A percentile compares a stretch with the other conserved stretches of the same genome.
Evolutionary conservation across 2,113 vertebrate genomes (phyloP).

Genomic region (Nibea albiflora): DNA sequence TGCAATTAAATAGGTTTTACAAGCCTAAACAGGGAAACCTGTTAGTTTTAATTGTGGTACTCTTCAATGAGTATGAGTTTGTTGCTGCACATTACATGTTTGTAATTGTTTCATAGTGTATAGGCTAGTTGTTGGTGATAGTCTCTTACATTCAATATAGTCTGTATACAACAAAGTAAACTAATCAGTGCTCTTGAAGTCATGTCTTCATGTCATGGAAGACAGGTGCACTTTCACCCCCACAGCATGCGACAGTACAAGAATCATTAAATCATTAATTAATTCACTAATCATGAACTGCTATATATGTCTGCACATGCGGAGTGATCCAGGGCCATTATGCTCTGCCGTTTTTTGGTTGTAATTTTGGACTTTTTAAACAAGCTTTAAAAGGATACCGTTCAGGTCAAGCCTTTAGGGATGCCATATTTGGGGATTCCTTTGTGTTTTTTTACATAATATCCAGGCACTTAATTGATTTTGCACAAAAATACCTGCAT

Average conservation of each 20-base stretch:
- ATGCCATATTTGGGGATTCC: neutral
- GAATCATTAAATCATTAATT: neutral
- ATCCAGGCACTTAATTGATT: too few relatives aligned
- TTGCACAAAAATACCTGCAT: neutral
- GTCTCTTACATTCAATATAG: neutral
- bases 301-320: neutral
- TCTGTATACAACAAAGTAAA: neutral
- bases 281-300: too few relatives aligned
- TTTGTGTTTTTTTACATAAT: neutral
- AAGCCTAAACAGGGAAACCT: neutral
- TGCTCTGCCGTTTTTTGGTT: neutral
- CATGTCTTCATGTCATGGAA: neutral
- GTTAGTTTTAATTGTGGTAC: neutral
- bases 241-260: neutral
- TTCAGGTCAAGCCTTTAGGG: neutral
- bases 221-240: neutral
- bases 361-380: neutral
- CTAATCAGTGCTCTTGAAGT: neutral
- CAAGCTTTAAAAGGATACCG: too few relatives aligned
- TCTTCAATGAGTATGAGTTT: neutral
- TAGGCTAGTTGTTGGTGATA: neutral
- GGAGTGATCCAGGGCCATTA: neutral
- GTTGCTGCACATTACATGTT: neutral
- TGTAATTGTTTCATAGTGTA: neutral
- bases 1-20: neutral